Percentiles rank a stretch among this genome's conserved stretches.
Conservation (phyloP, 2,113 vertebrate genomes). For the Hemibates koningsi region DNA sequence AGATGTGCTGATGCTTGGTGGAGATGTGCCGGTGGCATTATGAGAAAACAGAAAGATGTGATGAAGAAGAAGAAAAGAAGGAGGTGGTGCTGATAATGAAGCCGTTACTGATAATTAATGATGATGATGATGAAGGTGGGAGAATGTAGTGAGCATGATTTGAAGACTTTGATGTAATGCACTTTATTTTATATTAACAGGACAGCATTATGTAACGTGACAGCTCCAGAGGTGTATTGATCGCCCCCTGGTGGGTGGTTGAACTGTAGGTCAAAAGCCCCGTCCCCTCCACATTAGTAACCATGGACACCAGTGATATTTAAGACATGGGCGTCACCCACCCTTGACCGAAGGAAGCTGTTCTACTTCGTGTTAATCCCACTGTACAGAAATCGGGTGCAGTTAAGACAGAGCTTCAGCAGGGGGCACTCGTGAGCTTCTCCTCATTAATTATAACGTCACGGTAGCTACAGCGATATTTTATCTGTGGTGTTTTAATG, state of each 20-base stretch:
- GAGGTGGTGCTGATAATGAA: background rate
- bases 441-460: background rate
- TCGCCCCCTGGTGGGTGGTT: background rate
- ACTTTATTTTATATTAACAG: background rate
- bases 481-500: background rate
- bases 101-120: background rate
- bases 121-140: background rate
- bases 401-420: background rate
- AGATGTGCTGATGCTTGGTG: background rate
- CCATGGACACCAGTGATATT: background rate
- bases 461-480: rapidly evolving
- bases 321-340: background rate
- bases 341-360: background rate
- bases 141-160: background rate
- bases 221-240: background rate
- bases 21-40: background rate
- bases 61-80: background rate
- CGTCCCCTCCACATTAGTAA: background rate
- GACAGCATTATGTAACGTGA: background rate
- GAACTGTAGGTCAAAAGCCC: background rate
- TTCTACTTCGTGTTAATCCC: background rate
- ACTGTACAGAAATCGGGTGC: background rate
- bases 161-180: background rate
- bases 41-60: background rate
- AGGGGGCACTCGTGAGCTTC: background rate